Evolutionary conservation across 2,888 invertebrate species (phyloP), one percentile per base, ranked within the genome.

Genomic region (Dryadula phaetusa): DNA sequence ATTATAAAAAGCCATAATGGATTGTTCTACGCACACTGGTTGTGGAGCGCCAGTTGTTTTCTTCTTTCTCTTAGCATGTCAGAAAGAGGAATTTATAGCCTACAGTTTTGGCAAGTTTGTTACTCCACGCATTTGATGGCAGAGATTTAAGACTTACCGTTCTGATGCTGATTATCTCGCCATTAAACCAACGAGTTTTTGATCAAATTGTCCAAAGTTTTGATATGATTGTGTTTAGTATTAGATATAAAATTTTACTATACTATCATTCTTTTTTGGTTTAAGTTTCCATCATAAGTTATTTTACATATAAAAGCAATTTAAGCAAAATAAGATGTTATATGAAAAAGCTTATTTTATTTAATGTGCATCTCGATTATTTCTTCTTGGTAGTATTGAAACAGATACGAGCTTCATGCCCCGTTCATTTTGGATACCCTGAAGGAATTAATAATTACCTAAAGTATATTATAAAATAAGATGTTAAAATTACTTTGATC

Each of bases 21-120:
- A 70, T 69, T 69, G 70, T 70, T 69, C 64, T 66, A 72, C 70
- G 73, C 73, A 72, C 67, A 69, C 63, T 65, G 62, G 64, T 69
- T 66, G 67, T 64, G 66, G 52, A 67, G 49, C 64, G 52, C 49
- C 40, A 22, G 69, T 67, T 70, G 67, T 70, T 72, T 74, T 66
- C 70, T 73, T 71, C 67, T 66, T 70, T 60, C 67, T 69, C 66
- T 67, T 67, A 65, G 49, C 64, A 69, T 66, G 73, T 74, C 74
- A 69, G 70, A 68, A 52, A 71, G 70, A 73, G 61, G 70, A 66
- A 74, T 74, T 73, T 74, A 74, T 72, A 16, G 70, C 69, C 63
- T 62, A 69, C 46, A 66, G 53, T 67, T 73, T 74, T 74, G 74
- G 72, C 73, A 74, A 70, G 58, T 69, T 69, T 69, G 72, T 69